A percentile compares a stretch with the other conserved stretches of the same genome.
These are phyloP conservation scores for Salvelinus namaycush DNA, from an alignment of 2,113 vertebrate genomes.

Conservation along the genomic window DNA sequence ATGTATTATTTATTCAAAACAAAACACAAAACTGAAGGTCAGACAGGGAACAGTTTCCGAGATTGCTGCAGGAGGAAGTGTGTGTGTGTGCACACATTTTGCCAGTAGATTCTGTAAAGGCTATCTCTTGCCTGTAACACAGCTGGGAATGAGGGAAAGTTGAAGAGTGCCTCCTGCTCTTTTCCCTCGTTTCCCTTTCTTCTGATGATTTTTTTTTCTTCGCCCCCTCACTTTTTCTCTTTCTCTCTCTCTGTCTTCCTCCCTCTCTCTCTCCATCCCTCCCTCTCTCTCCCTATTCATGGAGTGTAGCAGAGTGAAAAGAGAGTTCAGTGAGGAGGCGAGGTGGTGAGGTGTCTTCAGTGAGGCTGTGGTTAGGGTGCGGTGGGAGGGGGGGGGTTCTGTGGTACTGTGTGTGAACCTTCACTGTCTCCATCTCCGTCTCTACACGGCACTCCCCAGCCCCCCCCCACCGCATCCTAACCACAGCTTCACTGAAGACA, in stretches of 20 bases:
- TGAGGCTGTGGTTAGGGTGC: background rate
- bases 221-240: conserved; percentile 26
- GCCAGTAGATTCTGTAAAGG: conserved; percentile 59
- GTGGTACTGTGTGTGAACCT: conserved; percentile 71
- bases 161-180: conserved; percentile 48
- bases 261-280: conserved; percentile 16
- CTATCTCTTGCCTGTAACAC: conserved; percentile 50
- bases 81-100: conserved; percentile 36
- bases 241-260: conserved; percentile 6
- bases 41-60: conserved; percentile 45
- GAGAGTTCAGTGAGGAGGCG: conserved; percentile 5
- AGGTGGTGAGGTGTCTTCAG: conserved; percentile 6
- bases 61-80: conserved; percentile 16
- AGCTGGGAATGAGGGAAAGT: conserved; percentile 53
- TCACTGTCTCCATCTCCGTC: conserved; percentile 46
- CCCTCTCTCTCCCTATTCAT: background rate
- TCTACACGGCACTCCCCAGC: conserved; percentile 31
- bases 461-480: background rate
- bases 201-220: conserved; percentile 46
- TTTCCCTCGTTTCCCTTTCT: conserved; percentile 16
- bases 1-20: conserved; percentile 47
- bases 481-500: background rate
- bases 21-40: conserved; percentile 47
- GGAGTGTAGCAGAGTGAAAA: background rate
- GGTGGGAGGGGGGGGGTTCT: conserved; percentile 46